Evolutionary conservation across 2,888 invertebrate species (phyloP), one percentile per base, ranked within the genome.

Genomic region (Amphipyra tragopoginis): DNA sequence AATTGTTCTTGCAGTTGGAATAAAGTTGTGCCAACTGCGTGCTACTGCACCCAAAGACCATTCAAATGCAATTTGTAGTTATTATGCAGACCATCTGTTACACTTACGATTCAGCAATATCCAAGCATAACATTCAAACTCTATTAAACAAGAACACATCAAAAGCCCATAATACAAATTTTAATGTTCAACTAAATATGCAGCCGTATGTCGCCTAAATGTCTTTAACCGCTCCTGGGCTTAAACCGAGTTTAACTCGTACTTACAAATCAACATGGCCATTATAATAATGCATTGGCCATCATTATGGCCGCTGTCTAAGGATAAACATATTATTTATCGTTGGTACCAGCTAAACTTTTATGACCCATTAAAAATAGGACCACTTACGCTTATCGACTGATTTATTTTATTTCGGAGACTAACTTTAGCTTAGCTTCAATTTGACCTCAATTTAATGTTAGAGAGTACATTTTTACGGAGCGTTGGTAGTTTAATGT

Each of bases 291-390:
- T 86, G 85, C 81, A 82, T 73, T 80, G 75, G 63, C 88, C 88
- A 88, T 90, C 89, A 91, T 84, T 69, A 72, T 49, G 68, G 58
- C 72, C 79, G 82, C 87, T 88, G 85, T 86, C 87, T 84, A 81
- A 81, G 90, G 88, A 89, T 91, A 89, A 90, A 89, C 87, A 82
- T 87, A 86, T 90, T 90, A 92, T 90, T 90, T 90, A 91, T 90
- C 78, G 83, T 59, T 62, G 62, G 63, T 60, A 69, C 65, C 56
- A 71, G 61, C 71, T 65, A 60, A 68, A 77, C 69, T 77, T 77
- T 79, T 78, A 78, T 69, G 68, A 72, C 45, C 74, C 80, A 77
- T 78, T 78, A 78, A 79, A 77, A 79, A 79, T 78, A 77, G 67
- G 73, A 74, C 57, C 71, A 75, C 75, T 78, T 67, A 75, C 75